Evolutionary conservation across 1,140 invertebrate genomes (phyloP).

Genomic region (Saccostrea echinata): DNA sequence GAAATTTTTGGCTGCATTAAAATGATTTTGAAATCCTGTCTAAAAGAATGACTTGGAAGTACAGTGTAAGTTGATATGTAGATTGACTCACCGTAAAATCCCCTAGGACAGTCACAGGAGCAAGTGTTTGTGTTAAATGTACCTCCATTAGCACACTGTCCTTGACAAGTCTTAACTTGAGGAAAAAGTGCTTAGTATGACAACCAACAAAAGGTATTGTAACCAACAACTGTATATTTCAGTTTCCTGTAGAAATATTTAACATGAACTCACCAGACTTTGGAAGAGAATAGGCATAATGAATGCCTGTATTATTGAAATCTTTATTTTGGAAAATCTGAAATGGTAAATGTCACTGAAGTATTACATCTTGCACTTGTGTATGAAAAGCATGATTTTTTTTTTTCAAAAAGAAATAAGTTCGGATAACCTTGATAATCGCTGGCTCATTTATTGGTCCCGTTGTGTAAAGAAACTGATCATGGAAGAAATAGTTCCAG

Average conservation of each 20-base stretch:
- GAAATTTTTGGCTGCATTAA: too few relatives aligned
- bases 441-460: conserved; percentile 33
- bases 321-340: conserved; percentile 13
- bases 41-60: too few relatives aligned
- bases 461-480: not conserved
- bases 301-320: not conserved
- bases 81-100: conserved; percentile 34
- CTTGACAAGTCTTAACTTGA: conserved; percentile 44
- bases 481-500: not conserved
- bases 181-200: not conserved
- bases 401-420: not conserved
- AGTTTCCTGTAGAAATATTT: not conserved
- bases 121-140: conserved; percentile 47
- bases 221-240: not conserved
- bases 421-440: conserved; percentile 27
- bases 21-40: too few relatives aligned
- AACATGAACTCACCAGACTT: conserved; percentile 11
- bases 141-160: conserved; percentile 44
- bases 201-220: too few relatives aligned
- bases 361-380: not conserved
- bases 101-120: conserved; percentile 44
- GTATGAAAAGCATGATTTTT: not conserved
- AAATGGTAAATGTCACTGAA: not conserved
- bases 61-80: too few relatives aligned
- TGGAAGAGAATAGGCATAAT: conserved; percentile 25